phyloP scores from a whole-genome alignment of 2,797 vertebrate species.

The Coregonus sp. region DNA sequence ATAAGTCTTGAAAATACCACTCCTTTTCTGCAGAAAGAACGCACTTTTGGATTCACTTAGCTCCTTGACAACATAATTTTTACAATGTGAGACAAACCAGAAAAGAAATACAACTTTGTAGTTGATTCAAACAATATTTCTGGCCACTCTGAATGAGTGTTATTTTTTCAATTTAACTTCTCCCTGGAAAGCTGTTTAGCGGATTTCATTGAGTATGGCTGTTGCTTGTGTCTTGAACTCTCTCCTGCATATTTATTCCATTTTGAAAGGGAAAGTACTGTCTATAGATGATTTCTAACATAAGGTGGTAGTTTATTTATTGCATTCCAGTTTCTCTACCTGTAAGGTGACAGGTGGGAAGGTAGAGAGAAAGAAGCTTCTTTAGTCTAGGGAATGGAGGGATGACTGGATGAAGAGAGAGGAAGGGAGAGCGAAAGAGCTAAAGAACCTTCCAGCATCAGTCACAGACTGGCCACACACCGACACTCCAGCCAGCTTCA shows the following conservation, averaged over 20 bases:
- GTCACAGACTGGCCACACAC: not conserved
- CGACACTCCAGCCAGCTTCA: not conserved
- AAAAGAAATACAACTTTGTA: not conserved
- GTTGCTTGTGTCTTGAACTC: not conserved
- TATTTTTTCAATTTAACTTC: not conserved
- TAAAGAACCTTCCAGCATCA: not conserved
- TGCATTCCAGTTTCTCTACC: not conserved
- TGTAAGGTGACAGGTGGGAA: not conserved
- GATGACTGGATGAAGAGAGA: not conserved
- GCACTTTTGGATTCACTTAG: not conserved
- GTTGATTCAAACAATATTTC: not conserved
- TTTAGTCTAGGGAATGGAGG: not conserved
- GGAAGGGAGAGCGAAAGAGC: not conserved
- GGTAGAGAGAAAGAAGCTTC: not conserved
- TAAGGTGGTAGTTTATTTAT: not conserved
- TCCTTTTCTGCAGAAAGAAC: not conserved
- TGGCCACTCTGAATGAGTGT: not conserved
- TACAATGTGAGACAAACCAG: not conserved
- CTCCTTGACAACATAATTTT: not conserved
- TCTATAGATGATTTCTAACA: not conserved
- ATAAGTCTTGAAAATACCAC: not conserved
- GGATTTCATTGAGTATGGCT: constrained; percentile 5
- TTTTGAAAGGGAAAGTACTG: not conserved
- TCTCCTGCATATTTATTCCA: constrained; percentile 1
- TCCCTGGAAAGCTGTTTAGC: not conserved